phyloP scores from a whole-genome alignment of 2,888 invertebrate species.

The Archips crataeganus region DNA sequence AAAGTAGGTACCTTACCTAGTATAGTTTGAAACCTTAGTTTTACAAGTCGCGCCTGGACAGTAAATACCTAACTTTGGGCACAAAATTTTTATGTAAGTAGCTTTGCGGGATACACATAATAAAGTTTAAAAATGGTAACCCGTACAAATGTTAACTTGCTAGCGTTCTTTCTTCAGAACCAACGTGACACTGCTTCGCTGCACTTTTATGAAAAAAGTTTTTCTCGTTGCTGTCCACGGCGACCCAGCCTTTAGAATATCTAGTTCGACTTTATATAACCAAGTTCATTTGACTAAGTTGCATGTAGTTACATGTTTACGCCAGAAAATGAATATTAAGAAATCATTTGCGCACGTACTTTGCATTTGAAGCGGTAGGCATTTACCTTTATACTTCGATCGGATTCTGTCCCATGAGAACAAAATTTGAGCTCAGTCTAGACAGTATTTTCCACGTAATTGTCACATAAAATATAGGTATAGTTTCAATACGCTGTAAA shows the following conservation, averaged over 20 bases:
- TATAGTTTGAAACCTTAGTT: background rate
- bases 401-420: too few relatives aligned
- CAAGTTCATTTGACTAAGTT: slow-evolving; percentile 35
- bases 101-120: slow-evolving; percentile 26
- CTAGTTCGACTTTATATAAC: slow-evolving; percentile 57
- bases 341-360: background rate
- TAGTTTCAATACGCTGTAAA: background rate
- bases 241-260: slow-evolving; percentile 64
- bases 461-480: background rate
- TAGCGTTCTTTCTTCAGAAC: slow-evolving; percentile 69
- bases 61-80: slow-evolving; percentile 9
- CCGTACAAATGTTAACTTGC: slow-evolving; percentile 74
- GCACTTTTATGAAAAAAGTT: slow-evolving; percentile 84
- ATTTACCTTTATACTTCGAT: background rate
- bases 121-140: slow-evolving; percentile 55
- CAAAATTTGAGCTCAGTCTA: too few relatives aligned
- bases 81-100: slow-evolving; percentile 25
- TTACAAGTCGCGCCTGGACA: background rate
- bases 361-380: background rate
- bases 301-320: background rate
- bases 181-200: slow-evolving; percentile 63
- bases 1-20: background rate
- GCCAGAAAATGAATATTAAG: slow-evolving; percentile 3
- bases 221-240: slow-evolving; percentile 69
- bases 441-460: too few relatives aligned